Base-by-base conservation (phyloP, 2,797 vertebrate genomes). In the Spinibarbus caldwelli region DNA sequence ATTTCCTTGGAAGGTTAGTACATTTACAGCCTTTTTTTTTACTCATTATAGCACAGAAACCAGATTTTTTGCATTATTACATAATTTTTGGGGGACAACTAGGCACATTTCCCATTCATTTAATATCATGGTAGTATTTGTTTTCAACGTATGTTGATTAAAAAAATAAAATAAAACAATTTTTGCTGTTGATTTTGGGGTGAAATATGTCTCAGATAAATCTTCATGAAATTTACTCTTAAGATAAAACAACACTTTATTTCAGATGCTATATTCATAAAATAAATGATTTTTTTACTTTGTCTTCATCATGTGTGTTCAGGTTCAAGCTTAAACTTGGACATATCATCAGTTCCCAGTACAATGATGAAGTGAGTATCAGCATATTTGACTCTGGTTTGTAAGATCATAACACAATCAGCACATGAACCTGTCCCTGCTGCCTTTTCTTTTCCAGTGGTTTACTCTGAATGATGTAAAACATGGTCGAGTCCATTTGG, bases 1-100 rank as follows among this genome's bases (percentile, higher is more conserved):
- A 99, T 88, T 97, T 97, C 92, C 93, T 99, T 26, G 97, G 97
- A 90, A 96, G 97, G 97, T 98, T 21, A 78, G 89, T 88, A 45
- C 1, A 80, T 77, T 77, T 68, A 70, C 15, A 38, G 6, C 17
- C 47, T 1, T 17, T 49, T 17, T 49, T 34, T 49, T 49, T 14
- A 38, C 38, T 38, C 38, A 8, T 38, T 38, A 38, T 8, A 38
- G 7, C 38, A 8, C 38, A 64, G 3, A 12, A 38, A 29, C 10
- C 59, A 26, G 9, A 31, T n/a, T 26, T 77, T 19, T 59, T 19
- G 2, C 14, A 41, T 59, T 17, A 17, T 41, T 26, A 11, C 34
- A 59, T 11, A 1, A 7, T 36, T 12, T 47, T 54, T 23, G 5
- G 17, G 4, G n/a, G 29, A 47, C 14, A 75, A 7, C 19, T 52